Conservation (phyloP, 1,140 invertebrate genomes). For the Plodia interpunctella region DNA sequence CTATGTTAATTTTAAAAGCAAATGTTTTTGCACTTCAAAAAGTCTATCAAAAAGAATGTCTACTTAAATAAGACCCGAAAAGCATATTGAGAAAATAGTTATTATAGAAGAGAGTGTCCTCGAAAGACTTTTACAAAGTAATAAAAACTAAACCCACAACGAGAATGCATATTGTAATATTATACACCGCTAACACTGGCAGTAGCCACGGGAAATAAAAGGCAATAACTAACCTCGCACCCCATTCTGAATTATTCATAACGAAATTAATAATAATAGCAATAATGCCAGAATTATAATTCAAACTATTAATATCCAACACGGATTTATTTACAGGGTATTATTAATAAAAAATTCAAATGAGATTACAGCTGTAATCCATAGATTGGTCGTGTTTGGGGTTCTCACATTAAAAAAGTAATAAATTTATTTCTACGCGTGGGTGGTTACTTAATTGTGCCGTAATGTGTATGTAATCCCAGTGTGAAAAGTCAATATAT, state of each 20-base stretch:
- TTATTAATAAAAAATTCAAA: slow-evolving; percentile 65
- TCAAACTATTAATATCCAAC: slow-evolving; percentile 31
- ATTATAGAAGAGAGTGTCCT: too few species aligned
- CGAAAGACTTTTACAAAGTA: too few species aligned
- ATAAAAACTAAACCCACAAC: neutral
- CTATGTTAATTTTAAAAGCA: too few species aligned
- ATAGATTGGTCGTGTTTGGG: slow-evolving; percentile 44
- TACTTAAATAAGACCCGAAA: too few species aligned
- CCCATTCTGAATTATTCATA: slow-evolving; percentile 49
- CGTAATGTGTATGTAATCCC: slow-evolving; percentile 27
- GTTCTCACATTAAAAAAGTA: slow-evolving; percentile 57
- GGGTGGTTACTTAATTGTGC: slow-evolving; percentile 33
- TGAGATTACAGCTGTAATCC: slow-evolving; percentile 51
- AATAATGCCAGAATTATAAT: slow-evolving; percentile 29
- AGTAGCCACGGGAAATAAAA: slow-evolving; percentile 9
- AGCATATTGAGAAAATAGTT: too few species aligned
- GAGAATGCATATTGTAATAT: neutral
- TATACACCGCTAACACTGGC: slow-evolving; percentile 6
- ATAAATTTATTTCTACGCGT: slow-evolving; percentile 46
- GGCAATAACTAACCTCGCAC: slow-evolving; percentile 12
- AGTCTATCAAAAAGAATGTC: too few species aligned
- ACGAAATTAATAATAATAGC: slow-evolving; percentile 55
- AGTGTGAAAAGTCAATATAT: slow-evolving; percentile 53
- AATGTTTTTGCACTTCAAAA: too few species aligned
- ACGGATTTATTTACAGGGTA: slow-evolving; percentile 33